Evolutionary conservation across 2,797 vertebrate species (phyloP), one percentile per base, ranked within the genome.

Genomic region (Discoglossus pictus): DNA sequence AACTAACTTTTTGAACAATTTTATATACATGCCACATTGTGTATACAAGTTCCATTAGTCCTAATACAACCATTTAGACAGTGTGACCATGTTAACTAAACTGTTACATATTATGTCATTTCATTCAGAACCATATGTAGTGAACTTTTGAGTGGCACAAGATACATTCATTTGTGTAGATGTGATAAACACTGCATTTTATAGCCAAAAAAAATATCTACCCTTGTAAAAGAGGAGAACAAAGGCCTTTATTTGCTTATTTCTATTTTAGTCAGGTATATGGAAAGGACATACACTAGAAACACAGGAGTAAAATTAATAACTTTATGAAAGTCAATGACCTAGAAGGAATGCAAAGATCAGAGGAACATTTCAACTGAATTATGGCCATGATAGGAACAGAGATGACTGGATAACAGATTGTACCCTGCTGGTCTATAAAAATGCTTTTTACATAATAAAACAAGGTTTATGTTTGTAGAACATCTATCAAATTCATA

Each of bases 361-460:
- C 6, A 23, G 6, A 12, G 27, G 7, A 13, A 16, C 13, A 25
- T 10, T 12, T 42, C 7, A 42, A 59, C 11, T 13, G 18, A 50
- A 40, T 44, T 40, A 13, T 50, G 43, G 16, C 2, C 15, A 35
- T 68, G 7, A 42, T 40, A 31, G 58, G n/a, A 34, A 68, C n/a
- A 12, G 18, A 24, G 25, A 50, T 51, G n/a, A 43, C 1, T 23
- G 38, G 10, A 17, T 60, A 42, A 68, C 65, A 52, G 10, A 12
- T 20, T 68, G 65, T 68, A 58, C 64, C 55, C 47, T 46, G 12
- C 9, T 12, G 15, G 6, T 7, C 54, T 15, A 60, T 60, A 68
- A 68, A 60, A 24, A 3, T 67, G 43, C 36, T 60, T 60, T 59
- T 20, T 34, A 16, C 18, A 18, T 36, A 16, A 60, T 68, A 60